phyloP scores from a whole-genome alignment of 2,113 vertebrate genomes.

The Piaya cayana region DNA sequence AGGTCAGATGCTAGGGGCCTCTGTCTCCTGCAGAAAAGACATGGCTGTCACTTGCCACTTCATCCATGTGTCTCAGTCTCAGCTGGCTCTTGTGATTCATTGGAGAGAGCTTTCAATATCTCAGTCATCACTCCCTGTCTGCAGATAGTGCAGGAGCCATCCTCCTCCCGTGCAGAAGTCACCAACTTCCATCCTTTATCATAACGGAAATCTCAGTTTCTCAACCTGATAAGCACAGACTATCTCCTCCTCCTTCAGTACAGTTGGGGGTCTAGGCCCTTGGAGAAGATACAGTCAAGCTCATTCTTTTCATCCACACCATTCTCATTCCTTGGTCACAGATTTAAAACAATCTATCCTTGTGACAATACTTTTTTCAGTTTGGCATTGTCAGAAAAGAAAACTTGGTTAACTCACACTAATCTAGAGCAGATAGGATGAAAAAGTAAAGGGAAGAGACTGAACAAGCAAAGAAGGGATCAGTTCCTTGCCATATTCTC shows the following conservation, averaged over 20 bases:
- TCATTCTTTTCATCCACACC: not conserved
- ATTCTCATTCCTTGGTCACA: not conserved
- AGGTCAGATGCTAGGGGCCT: not conserved
- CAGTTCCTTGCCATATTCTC: not conserved
- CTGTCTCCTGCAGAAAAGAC: not conserved
- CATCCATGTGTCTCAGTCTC: not conserved
- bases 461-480: not conserved
- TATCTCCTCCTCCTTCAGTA: not conserved
- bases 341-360: not conserved
- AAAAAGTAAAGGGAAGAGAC: not conserved
- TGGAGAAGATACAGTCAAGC: not conserved
- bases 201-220: not conserved
- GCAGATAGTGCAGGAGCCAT: not conserved
- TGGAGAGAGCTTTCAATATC: not conserved
- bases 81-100: not conserved
- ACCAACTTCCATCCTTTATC: not conserved
- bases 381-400: not conserved
- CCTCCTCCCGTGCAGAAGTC: not conserved
- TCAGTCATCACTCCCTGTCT: not conserved
- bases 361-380: not conserved
- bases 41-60: not conserved
- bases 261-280: fast-evolving
- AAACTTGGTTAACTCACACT: not conserved
- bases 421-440: not conserved
- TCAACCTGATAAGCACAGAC: not conserved